Percentiles rank a stretch among this genome's conserved stretches.
Evolutionary conservation across 2,113 vertebrate genomes (phyloP).

Genomic region (Glaucomys volans): DNA sequence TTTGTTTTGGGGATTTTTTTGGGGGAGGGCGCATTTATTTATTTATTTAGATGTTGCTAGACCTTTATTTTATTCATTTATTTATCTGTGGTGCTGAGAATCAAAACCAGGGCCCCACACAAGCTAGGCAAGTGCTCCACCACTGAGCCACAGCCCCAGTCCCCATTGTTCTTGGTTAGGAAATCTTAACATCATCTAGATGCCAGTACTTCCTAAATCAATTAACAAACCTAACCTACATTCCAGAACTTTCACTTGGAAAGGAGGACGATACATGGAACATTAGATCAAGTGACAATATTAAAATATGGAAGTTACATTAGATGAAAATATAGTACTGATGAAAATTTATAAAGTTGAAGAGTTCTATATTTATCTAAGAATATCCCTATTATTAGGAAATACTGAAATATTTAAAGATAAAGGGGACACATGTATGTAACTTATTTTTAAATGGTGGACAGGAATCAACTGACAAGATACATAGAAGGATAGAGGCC

Average conservation of each 20-base stretch:
- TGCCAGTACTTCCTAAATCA: background rate
- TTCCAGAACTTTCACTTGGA: background rate
- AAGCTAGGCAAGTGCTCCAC: no score
- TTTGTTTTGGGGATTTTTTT: no score
- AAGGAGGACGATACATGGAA: fast-evolving
- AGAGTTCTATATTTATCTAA: background rate
- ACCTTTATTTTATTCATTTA: no score
- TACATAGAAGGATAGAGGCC: background rate
- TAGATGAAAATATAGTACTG: background rate
- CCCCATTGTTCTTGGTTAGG: background rate
- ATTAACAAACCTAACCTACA: background rate
- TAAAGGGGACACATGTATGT: background rate
- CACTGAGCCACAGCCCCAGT: no score
- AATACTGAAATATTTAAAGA: background rate
- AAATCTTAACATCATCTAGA: background rate
- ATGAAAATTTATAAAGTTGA: background rate
- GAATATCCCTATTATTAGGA: background rate
- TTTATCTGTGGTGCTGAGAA: no score
- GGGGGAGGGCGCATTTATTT: no score
- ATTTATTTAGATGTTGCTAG: no score
- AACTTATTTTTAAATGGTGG: background rate
- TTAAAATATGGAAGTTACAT: background rate
- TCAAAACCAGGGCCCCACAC: no score
- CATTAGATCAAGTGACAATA: background rate
- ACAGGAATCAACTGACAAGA: background rate